Conservation (phyloP, 2,888 invertebrate genomes). For the Cybosia mesomella region DNA sequence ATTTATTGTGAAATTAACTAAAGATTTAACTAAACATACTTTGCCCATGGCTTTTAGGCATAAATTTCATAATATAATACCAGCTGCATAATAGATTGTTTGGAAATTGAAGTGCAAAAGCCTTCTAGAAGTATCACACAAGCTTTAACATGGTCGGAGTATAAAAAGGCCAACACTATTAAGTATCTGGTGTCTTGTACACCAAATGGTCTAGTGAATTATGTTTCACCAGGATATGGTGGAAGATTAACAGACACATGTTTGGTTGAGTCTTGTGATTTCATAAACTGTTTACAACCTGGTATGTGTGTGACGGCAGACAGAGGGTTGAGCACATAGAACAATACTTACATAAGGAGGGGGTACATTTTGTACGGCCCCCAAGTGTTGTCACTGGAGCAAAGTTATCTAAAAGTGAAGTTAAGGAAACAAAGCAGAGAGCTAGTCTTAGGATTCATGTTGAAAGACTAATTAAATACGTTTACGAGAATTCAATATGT, state of each 20-base stretch:
- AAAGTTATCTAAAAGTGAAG: slow-evolving; percentile 15
- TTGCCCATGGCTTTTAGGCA: no score
- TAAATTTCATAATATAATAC: slow-evolving; percentile 43
- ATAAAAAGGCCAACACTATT: slow-evolving; percentile 50
- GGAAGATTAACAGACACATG: no score
- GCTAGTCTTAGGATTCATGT: slow-evolving; percentile 21
- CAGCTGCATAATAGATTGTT: slow-evolving; percentile 59
- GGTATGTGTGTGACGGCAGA: slow-evolving; percentile 13
- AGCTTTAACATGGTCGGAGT: slow-evolving; percentile 62
- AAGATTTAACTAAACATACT: slow-evolving; percentile 20
- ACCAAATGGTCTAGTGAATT: slow-evolving; percentile 47
- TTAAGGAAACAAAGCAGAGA: slow-evolving; percentile 14
- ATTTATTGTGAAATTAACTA: no score
- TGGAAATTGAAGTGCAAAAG: slow-evolving; percentile 64
- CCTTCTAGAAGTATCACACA: slow-evolving; percentile 57
- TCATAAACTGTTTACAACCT: slow-evolving; percentile 10
- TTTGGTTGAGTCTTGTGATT: slow-evolving; percentile 9
- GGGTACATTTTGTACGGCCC: slow-evolving; percentile 11
- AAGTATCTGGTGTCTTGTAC: slow-evolving; percentile 52
- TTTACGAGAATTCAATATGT: slow-evolving; percentile 16
- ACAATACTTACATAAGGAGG: slow-evolving; percentile 4
- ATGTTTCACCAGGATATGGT: slow-evolving; percentile 46
- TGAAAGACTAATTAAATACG: slow-evolving; percentile 14
- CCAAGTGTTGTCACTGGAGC: slow-evolving; percentile 7
- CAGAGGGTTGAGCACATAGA: slow-evolving; percentile 12